Conservation (phyloP, 2,113 vertebrate genomes). For the Acanthochromis polyacanthus region DNA sequence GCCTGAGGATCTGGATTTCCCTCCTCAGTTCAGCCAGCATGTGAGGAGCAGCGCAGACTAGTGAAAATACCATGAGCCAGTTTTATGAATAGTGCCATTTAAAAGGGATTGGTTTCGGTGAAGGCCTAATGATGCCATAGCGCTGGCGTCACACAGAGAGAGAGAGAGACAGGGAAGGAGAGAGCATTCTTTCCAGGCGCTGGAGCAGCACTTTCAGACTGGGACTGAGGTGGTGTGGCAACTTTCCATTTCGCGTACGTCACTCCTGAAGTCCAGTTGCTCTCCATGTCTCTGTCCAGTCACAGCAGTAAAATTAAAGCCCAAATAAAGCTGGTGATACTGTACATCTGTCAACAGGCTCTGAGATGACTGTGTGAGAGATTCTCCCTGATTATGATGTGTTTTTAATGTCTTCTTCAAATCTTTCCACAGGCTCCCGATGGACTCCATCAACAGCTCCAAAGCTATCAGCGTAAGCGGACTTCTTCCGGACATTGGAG, state of each 20-base stretch:
- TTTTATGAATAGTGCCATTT: slow-evolving; percentile 81
- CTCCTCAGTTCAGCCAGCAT: slow-evolving; percentile 49
- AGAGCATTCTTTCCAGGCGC: slow-evolving; percentile 76
- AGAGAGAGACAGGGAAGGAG: slow-evolving; percentile 19
- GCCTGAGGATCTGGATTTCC: slow-evolving; percentile 48
- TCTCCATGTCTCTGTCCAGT: slow-evolving; percentile 53
- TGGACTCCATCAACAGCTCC: slow-evolving; percentile 41
- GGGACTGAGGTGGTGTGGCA: slow-evolving; percentile 61
- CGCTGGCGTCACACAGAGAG: slow-evolving; percentile 55
- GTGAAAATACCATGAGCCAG: slow-evolving; percentile 48
- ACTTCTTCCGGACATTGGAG: slow-evolving; percentile 71
- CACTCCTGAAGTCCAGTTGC: slow-evolving; percentile 43
- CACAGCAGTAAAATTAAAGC: slow-evolving; percentile 41
- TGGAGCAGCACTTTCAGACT: slow-evolving; percentile 64
- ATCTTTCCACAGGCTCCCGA: slow-evolving; percentile 42
- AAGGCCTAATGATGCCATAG: slow-evolving; percentile 69
- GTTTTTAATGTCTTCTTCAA: slow-evolving; percentile 36
- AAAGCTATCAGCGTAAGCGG: slow-evolving; percentile 38
- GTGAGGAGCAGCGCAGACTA: slow-evolving; percentile 35
- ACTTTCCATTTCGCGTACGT: slow-evolving; percentile 64
- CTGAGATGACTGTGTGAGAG: slow-evolving; percentile 28
- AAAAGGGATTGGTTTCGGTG: slow-evolving; percentile 59
- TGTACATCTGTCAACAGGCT: slow-evolving; percentile 42
- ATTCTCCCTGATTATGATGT: slow-evolving; percentile 33
- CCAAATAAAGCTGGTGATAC: slow-evolving; percentile 43